These are phyloP conservation scores for Agrotis puta DNA, from an alignment of 2,888 invertebrate genomes.

Conservation along the genomic window DNA sequence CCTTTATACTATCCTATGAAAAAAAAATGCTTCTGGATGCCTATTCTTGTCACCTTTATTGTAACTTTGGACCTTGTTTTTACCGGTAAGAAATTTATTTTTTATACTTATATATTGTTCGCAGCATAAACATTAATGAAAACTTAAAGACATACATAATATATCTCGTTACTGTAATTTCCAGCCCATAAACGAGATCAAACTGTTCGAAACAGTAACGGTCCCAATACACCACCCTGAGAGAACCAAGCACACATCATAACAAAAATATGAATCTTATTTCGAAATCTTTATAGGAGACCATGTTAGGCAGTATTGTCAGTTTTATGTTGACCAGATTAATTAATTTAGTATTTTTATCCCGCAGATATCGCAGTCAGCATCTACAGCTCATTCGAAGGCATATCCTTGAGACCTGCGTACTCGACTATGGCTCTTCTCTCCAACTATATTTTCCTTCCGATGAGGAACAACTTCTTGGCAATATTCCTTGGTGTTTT, in stretches of 20 bases:
- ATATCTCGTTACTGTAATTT: background rate
- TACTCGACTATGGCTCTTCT: slow-evolving; percentile 94
- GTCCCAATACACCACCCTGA: background rate
- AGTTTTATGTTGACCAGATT: no score
- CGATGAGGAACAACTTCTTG: slow-evolving; percentile 94
- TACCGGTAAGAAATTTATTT: slow-evolving; percentile 81
- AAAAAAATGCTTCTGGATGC: slow-evolving; percentile 84
- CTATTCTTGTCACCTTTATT: slow-evolving; percentile 81
- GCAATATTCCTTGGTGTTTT: slow-evolving; percentile 93
- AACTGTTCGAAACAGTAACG: background rate
- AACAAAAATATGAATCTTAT: background rate
- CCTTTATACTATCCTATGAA: slow-evolving; percentile 82
- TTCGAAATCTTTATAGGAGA: background rate
- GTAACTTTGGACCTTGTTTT: slow-evolving; percentile 89
- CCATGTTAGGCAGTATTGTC: background rate
- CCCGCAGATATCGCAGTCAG: slow-evolving; percentile 92
- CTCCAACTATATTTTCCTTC: slow-evolving; percentile 96
- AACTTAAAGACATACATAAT: background rate
- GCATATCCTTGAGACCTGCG: slow-evolving; percentile 92
- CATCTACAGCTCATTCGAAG: slow-evolving; percentile 91
- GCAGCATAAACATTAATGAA: background rate
- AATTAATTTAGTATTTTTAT: background rate
- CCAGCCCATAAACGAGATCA: background rate
- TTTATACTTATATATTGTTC: background rate
- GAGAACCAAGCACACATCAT: background rate